phyloP scores from a whole-genome alignment of 92 coral and sea anemone genomes.

The Nematostella vectensis region DNA sequence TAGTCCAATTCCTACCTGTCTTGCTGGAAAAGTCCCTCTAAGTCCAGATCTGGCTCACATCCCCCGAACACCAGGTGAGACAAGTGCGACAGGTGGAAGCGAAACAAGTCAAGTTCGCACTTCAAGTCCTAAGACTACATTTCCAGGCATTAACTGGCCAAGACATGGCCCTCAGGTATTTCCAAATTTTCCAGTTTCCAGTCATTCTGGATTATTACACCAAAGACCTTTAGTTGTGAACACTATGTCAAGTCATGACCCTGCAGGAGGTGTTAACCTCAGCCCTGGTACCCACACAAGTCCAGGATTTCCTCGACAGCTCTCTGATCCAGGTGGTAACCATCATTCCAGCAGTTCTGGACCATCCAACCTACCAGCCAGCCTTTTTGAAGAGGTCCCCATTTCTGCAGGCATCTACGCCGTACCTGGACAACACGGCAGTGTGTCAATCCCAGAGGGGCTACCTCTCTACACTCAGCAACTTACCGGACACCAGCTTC shows the following conservation, averaged over 20 bases:
- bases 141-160: not conserved
- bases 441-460: not conserved
- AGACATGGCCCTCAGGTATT: too few relatives aligned
- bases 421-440: not conserved
- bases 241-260: not conserved
- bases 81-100: too few relatives aligned
- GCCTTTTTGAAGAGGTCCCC: not conserved
- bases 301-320: not conserved
- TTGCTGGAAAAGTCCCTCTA: too few relatives aligned
- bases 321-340: not conserved
- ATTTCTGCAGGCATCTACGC: not conserved
- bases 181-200: too few relatives aligned
- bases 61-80: too few relatives aligned
- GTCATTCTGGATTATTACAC: too few relatives aligned
- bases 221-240: too few relatives aligned
- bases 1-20: too few relatives aligned
- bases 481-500: not conserved
- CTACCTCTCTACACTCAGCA: conserved; percentile 3
- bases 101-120: too few relatives aligned
- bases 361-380: not conserved
- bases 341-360: too few relatives aligned
- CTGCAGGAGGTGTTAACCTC: not conserved
- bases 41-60: too few relatives aligned
- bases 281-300: not conserved
- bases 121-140: too few relatives aligned